Conservation (phyloP, 2,888 invertebrate species). For the Pemphredon lugubris region DNA sequence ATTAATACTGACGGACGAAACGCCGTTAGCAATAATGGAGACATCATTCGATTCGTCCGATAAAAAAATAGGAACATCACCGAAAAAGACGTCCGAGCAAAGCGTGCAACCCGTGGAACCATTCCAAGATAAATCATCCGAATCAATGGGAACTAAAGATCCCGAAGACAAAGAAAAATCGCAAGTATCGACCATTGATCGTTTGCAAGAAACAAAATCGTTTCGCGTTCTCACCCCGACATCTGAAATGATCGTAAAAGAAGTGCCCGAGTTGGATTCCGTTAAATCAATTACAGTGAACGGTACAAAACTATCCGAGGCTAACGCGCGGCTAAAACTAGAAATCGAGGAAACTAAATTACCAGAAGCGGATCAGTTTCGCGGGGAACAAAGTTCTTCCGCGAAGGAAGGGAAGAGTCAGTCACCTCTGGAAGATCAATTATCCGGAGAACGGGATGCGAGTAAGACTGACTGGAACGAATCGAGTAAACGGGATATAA, state of each 20-base stretch:
- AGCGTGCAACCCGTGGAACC: background rate
- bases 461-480: background rate
- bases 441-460: background rate
- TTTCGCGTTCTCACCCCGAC: too few relatives aligned
- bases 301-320: slow-evolving; percentile 3
- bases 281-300: slow-evolving; percentile 6
- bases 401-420: background rate
- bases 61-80: background rate
- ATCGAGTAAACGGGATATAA: background rate
- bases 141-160: background rate
- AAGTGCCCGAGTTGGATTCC: slow-evolving; percentile 24
- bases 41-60: too few relatives aligned
- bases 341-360: background rate
- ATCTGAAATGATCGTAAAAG: background rate
- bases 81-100: background rate
- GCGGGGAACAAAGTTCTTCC: slow-evolving; percentile 11
- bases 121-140: background rate
- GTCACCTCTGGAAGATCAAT: background rate
- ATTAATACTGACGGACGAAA: background rate
- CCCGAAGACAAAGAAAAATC: background rate
- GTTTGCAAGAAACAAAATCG: background rate
- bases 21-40: too few relatives aligned
- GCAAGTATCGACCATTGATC: background rate
- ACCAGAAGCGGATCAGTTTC: slow-evolving; percentile 3
- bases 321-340: background rate